These are phyloP conservation scores for Cercopithecus mona DNA, from an alignment of 2,113 vertebrate genomes.

Conservation along the genomic window DNA sequence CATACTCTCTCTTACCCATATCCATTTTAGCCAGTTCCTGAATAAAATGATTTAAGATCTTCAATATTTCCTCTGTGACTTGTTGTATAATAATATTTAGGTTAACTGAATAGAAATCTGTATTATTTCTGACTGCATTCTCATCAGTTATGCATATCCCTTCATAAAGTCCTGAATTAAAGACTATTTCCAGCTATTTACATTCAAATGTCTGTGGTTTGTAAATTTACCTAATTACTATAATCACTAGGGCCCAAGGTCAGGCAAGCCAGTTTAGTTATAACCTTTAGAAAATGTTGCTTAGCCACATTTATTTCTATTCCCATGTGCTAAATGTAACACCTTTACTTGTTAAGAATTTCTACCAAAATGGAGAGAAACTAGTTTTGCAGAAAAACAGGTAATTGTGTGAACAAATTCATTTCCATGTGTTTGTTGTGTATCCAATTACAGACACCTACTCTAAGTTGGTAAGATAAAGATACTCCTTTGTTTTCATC, in stretches of 20 bases:
- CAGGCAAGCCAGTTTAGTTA: not conserved
- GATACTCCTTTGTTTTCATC: constrained; percentile 59
- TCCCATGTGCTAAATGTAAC: not conserved
- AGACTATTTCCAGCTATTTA: not conserved
- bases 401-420: constrained; percentile 24
- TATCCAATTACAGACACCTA: constrained; percentile 35
- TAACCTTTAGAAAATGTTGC: not conserved
- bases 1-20: not conserved
- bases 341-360: constrained; percentile 18
- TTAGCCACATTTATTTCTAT: not conserved
- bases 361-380: constrained; percentile 30
- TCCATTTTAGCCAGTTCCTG: not conserved
- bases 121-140: not conserved
- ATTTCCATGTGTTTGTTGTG: constrained; percentile 17
- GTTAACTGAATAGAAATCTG: not conserved
- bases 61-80: not conserved
- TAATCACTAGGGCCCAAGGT: not conserved
- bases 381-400: constrained; percentile 12
- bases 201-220: not conserved
- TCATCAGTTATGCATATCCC: not conserved
- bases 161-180: not conserved
- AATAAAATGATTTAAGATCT: not conserved
- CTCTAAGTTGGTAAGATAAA: constrained; percentile 50
- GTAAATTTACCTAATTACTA: not conserved
- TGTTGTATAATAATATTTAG: not conserved